Evolutionary conservation across 2,797 vertebrate genomes (phyloP).

Genomic region (Acanthis flammea): DNA sequence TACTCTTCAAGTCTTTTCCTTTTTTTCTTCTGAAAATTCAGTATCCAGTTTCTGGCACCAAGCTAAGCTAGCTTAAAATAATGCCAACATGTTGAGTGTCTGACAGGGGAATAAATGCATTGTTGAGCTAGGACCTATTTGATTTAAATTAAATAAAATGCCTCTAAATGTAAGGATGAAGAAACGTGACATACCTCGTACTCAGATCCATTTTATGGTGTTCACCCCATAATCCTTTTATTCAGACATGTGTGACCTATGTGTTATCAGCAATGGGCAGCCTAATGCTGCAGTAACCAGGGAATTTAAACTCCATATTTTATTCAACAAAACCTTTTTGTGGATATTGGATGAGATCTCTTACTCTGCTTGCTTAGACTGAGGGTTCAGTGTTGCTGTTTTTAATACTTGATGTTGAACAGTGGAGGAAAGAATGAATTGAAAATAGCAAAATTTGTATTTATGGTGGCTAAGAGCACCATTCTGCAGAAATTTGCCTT

Average conservation of each 20-base stretch:
- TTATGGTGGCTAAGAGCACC: background rate
- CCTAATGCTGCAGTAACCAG: background rate
- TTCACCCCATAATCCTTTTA: background rate
- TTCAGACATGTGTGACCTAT: background rate
- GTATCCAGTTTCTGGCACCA: background rate
- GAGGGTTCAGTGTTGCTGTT: background rate
- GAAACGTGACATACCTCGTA: background rate
- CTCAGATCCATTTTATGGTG: background rate
- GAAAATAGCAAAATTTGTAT: background rate
- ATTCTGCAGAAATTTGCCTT: constrained; percentile 20
- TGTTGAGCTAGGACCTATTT: background rate
- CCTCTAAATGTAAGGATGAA: background rate
- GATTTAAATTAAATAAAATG: constrained; percentile 15
- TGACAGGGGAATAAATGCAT: background rate
- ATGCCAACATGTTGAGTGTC: background rate
- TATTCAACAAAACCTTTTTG: background rate
- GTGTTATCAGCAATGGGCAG: constrained; percentile 23
- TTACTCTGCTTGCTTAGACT: background rate
- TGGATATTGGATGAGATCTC: background rate
- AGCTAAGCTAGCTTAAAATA: background rate
- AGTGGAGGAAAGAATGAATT: background rate
- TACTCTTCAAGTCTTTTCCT: background rate
- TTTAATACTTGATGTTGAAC: background rate
- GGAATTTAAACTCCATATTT: background rate
- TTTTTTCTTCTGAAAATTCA: background rate